These are phyloP conservation scores for Microctonus aethiopoides DNA, from an alignment of 2,888 invertebrate species.

Conservation along the genomic window DNA sequence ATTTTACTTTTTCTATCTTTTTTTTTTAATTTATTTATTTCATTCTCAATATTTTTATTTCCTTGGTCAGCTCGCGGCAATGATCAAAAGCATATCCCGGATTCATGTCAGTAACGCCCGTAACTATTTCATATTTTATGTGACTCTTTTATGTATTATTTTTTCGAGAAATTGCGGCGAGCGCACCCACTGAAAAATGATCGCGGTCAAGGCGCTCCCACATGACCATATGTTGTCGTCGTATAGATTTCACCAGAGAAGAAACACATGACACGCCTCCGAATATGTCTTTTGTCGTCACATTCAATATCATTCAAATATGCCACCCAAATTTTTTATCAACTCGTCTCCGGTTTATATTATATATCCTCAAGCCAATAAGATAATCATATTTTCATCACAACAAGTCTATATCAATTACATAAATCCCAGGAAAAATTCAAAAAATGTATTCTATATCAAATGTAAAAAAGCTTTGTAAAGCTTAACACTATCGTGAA, in stretches of 20 bases:
- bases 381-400: no score
- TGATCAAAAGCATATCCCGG: constrained; percentile 41
- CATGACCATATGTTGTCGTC: not conserved
- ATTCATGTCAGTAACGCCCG: constrained; percentile 22
- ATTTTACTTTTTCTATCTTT: constrained; percentile 16
- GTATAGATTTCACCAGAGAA: not conserved
- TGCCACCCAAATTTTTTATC: not conserved
- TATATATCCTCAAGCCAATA: no score
- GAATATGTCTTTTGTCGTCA: not conserved
- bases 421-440: not conserved
- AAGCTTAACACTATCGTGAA: no score
- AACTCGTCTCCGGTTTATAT: not conserved
- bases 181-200: constrained; percentile 7
- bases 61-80: constrained; percentile 16
- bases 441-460: not conserved
- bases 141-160: constrained; percentile 46
- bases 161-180: constrained; percentile 43
- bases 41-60: not conserved
- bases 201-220: constrained; percentile 20
- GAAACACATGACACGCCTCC: not conserved
- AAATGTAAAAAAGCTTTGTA: no score
- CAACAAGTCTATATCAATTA: no score
- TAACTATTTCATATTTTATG: constrained; percentile 55
- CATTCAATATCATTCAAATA: not conserved
- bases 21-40: constrained; percentile 24